phyloP scores from a whole-genome alignment of 2,888 invertebrate genomes.

The Phorcus lineatus region DNA sequence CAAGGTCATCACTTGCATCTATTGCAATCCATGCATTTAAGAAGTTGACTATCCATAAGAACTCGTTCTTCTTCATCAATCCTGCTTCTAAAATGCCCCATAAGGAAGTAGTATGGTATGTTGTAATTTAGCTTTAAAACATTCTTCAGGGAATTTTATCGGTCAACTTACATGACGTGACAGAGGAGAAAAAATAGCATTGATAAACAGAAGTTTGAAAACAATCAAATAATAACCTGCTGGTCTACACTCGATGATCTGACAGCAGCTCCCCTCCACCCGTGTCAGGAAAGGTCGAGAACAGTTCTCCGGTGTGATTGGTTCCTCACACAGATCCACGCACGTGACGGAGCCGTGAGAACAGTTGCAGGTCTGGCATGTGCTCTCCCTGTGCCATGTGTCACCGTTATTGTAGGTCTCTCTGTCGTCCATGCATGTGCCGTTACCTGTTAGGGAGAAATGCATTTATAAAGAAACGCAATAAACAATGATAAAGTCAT shows the following conservation, averaged over 20 bases:
- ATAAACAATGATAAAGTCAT: background rate
- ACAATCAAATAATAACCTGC: slow-evolving; percentile 16
- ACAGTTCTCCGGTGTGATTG: slow-evolving; percentile 36
- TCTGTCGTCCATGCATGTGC: slow-evolving; percentile 26
- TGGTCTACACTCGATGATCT: slow-evolving; percentile 28
- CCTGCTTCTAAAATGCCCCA: too few species aligned
- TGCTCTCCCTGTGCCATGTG: slow-evolving; percentile 25
- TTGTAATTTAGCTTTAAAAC: too few species aligned
- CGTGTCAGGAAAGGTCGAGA: slow-evolving; percentile 27
- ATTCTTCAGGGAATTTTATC: too few species aligned
- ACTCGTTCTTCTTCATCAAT: too few species aligned
- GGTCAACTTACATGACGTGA: too few species aligned
- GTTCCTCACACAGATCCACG: slow-evolving; percentile 35
- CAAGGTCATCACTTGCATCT: too few species aligned
- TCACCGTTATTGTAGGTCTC: slow-evolving; percentile 14
- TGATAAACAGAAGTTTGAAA: too few species aligned
- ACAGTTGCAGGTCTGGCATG: slow-evolving; percentile 46
- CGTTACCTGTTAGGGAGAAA: background rate
- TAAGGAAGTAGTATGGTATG: too few species aligned
- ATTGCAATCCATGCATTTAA: too few species aligned
- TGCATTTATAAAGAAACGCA: background rate
- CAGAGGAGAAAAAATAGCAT: too few species aligned
- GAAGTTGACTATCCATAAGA: too few species aligned
- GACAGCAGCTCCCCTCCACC: slow-evolving; percentile 28
- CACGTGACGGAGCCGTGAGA: slow-evolving; percentile 45